phyloP scores from a whole-genome alignment of 2,113 vertebrate species.

The Podarcis cretensis region DNA sequence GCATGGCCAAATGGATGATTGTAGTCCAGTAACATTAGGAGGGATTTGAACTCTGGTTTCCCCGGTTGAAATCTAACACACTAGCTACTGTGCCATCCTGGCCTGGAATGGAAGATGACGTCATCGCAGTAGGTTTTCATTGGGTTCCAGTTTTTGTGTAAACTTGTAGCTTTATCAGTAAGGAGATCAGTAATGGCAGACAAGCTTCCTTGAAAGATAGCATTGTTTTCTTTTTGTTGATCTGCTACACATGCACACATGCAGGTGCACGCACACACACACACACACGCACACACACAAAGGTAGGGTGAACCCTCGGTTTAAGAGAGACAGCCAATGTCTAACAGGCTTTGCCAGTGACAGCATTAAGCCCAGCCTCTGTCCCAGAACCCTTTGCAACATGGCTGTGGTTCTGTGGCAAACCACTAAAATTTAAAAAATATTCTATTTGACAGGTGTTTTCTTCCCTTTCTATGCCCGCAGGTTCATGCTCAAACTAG shows the following conservation, averaged over 20 bases:
- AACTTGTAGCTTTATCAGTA: background rate
- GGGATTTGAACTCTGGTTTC: background rate
- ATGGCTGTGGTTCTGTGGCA: background rate
- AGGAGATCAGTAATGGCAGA: background rate
- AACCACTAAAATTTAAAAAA: background rate
- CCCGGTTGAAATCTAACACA: no score
- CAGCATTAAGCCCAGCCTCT: no score
- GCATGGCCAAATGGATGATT: background rate
- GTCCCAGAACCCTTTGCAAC: background rate
- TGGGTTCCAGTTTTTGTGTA: background rate
- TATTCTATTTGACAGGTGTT: background rate
- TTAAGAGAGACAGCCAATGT: no score
- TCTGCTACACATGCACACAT: no score
- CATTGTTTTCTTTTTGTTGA: background rate
- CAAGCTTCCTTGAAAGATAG: background rate
- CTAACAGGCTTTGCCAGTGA: background rate
- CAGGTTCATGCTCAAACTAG: conserved; percentile 84
- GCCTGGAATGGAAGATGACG: background rate
- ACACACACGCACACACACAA: no score
- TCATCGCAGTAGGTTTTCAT: background rate
- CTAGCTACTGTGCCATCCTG: background rate
- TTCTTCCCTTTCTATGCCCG: background rate
- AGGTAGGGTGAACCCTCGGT: no score
- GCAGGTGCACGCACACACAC: no score
- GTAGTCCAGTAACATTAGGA: background rate